phyloP scores from a whole-genome alignment of 2,797 vertebrate genomes.

The Morelia viridis region DNA sequence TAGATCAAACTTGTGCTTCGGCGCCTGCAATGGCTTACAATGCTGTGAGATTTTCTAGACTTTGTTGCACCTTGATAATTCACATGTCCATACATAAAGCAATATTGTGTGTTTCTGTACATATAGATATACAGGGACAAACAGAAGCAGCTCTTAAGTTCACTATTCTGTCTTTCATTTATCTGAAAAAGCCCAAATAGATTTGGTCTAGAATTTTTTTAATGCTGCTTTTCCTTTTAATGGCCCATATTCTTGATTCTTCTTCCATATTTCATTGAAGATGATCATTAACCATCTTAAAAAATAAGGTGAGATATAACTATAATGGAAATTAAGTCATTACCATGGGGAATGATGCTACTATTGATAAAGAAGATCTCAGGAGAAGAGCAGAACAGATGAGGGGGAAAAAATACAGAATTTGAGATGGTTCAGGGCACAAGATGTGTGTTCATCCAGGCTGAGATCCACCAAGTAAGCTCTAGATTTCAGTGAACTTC shows the following conservation, averaged over 20 bases:
- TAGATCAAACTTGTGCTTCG: background rate
- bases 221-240: background rate
- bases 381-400: background rate
- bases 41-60: background rate
- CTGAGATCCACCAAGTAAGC: slow-evolving; percentile 63
- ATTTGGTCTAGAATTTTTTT: background rate
- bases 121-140: no score
- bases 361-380: background rate
- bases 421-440: background rate
- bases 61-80: background rate
- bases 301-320: background rate
- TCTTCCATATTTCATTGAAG: background rate
- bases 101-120: no score
- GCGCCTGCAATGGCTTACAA: background rate
- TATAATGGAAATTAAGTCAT: background rate
- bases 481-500: slow-evolving; percentile 57
- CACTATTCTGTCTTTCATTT: background rate
- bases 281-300: background rate
- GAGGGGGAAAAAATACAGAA: background rate
- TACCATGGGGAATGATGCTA: background rate
- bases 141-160: background rate
- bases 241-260: background rate
- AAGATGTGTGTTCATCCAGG: background rate
- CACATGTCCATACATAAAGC: no score
- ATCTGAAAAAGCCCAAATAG: background rate